Evolutionary conservation across 2,888 invertebrate genomes (phyloP).

Genomic region (Tachystola acroxantha): DNA sequence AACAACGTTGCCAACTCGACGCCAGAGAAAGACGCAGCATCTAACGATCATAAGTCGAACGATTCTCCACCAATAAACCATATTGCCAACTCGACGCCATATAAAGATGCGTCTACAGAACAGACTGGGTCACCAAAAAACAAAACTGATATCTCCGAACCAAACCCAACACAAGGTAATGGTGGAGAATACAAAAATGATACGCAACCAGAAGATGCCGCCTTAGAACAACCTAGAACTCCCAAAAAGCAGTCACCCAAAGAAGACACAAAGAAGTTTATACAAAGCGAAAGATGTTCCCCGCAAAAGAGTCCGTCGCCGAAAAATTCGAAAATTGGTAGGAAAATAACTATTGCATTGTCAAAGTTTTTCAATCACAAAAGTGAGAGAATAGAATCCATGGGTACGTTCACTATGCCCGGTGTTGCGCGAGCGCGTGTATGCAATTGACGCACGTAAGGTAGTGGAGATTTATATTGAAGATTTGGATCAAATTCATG

Average conservation of each 20-base stretch:
- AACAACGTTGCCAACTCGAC: no score
- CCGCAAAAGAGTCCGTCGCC: slow-evolving; percentile 24
- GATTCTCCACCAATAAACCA: no score
- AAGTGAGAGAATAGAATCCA: slow-evolving; percentile 10
- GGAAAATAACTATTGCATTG: slow-evolving; percentile 34
- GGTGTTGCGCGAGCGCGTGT: no score
- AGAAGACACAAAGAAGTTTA: slow-evolving; percentile 28
- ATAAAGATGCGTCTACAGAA: slow-evolving; percentile 1
- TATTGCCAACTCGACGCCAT: no score
- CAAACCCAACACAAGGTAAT: background rate
- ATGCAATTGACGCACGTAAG: no score
- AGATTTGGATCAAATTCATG: no score
- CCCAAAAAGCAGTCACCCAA: slow-evolving; percentile 16
- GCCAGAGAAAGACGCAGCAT: no score
- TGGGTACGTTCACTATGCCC: slow-evolving; percentile 17
- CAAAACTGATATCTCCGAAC: slow-evolving; percentile 6
- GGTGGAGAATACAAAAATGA: slow-evolving; percentile 2
- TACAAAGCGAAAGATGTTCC: slow-evolving; percentile 27
- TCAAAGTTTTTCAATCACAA: slow-evolving; percentile 25
- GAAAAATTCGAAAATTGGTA: slow-evolving; percentile 49
- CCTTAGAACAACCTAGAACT: background rate
- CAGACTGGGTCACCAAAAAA: slow-evolving; percentile 8
- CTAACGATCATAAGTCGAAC: no score
- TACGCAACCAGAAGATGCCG: slow-evolving; percentile 10
- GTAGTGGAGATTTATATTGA: no score